Percentiles rank a stretch among this genome's conserved stretches.
Evolutionary conservation across 2,888 invertebrate genomes (phyloP).

Genomic region (Noctua fimbriata): DNA sequence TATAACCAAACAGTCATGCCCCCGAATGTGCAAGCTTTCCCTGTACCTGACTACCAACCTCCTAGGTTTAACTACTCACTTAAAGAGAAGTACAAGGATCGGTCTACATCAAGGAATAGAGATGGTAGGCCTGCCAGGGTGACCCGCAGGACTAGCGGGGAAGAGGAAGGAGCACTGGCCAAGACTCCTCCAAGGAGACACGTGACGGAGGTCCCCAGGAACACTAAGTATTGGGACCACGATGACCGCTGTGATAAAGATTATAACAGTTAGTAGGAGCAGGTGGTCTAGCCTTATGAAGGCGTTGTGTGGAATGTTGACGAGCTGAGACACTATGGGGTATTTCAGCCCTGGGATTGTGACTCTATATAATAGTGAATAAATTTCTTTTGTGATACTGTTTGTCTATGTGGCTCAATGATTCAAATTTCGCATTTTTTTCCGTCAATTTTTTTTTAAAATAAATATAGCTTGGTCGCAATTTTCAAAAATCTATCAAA

Average conservation of each 20-base stretch:
- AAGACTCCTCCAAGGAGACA: slow-evolving; percentile 79
- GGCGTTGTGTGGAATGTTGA: slow-evolving; percentile 36
- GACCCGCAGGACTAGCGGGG: slow-evolving; percentile 79
- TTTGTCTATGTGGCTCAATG: not conserved
- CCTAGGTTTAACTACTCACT: slow-evolving; percentile 78
- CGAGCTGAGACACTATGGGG: not conserved
- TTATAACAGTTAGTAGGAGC: slow-evolving; percentile 84
- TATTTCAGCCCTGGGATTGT: not conserved
- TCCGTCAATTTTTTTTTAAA: not conserved
- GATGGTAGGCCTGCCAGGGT: slow-evolving; percentile 69
- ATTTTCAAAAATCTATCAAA: not conserved
- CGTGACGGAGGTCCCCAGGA: slow-evolving; percentile 84
- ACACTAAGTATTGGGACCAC: slow-evolving; percentile 87
- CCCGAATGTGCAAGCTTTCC: slow-evolving; percentile 69
- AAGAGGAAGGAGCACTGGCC: slow-evolving; percentile 63
- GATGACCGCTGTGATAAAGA: slow-evolving; percentile 87
- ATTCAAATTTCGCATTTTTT: not conserved
- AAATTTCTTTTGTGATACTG: slow-evolving; percentile 1
- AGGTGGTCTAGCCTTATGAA: slow-evolving; percentile 12
- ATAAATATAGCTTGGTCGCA: too few species aligned
- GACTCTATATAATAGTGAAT: slow-evolving; percentile 15
- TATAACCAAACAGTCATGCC: slow-evolving; percentile 82
- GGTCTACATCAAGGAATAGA: slow-evolving; percentile 69
- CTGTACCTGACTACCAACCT: slow-evolving; percentile 79
- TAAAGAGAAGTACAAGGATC: slow-evolving; percentile 69